A percentile compares a stretch with the other conserved stretches of the same genome.
Conservation (phyloP, 1,140 invertebrate genomes). For the Centruroides vittatus region DNA sequence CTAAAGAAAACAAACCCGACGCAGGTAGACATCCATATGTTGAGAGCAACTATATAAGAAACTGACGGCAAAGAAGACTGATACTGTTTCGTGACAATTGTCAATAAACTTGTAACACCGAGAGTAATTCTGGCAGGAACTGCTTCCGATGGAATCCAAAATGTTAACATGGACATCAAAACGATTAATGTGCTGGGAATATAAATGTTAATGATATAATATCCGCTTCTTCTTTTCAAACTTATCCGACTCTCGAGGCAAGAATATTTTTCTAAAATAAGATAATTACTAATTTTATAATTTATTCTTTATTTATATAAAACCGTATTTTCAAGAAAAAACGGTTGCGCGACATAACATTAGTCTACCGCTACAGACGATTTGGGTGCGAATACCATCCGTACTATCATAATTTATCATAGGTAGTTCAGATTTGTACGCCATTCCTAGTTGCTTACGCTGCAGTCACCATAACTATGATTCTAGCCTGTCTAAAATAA, state of each 20-base stretch:
- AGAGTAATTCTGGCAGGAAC: conserved; percentile 23
- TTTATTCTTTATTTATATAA: no score
- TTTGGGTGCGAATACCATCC: no score
- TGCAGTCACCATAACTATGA: no score
- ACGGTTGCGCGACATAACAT: no score
- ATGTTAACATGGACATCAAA: conserved; percentile 26
- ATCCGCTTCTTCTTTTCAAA: conserved; percentile 20
- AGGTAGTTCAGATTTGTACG: no score
- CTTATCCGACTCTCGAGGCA: conserved; percentile 5
- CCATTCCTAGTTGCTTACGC: no score
- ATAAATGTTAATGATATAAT: conserved; percentile 27
- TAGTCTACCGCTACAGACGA: no score
- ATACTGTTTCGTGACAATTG: conserved; percentile 15
- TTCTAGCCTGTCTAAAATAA: no score
- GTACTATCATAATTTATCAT: no score
- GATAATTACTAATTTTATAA: no score
- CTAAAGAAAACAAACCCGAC: conserved; percentile 73
- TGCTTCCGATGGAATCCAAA: conserved; percentile 26
- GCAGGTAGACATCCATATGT: conserved; percentile 74
- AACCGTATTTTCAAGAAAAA: no score
- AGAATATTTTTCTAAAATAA: conserved; percentile 7
- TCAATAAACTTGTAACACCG: conserved; percentile 10
- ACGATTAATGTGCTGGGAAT: conserved; percentile 26
- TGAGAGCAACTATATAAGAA: conserved; percentile 45
- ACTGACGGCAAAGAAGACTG: conserved; percentile 10